A percentile compares a stretch with the other conserved stretches of the same genome.
These are phyloP conservation scores for Takifugu flavidus DNA, from an alignment of 2,113 vertebrate species.

Conservation along the genomic window DNA sequence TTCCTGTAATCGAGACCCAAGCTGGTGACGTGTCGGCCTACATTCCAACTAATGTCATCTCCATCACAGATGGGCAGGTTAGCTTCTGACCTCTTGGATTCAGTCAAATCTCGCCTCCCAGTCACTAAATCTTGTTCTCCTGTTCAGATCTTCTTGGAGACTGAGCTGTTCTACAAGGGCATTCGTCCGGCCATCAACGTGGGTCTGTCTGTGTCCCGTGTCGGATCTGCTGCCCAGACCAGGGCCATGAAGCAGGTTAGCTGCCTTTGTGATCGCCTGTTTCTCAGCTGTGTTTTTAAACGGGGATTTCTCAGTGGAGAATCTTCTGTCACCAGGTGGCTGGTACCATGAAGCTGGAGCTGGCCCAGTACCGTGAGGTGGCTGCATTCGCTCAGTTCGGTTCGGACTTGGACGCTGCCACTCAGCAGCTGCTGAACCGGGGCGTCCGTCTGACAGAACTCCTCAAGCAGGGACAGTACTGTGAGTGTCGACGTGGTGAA, in stretches of 20 bases:
- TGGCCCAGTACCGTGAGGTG: slow-evolving; percentile 96
- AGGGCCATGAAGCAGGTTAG: slow-evolving; percentile 95
- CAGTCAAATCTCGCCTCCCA: neutral
- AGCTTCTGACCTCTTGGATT: neutral
- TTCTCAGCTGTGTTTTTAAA: neutral
- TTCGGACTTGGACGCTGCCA: slow-evolving; percentile 93
- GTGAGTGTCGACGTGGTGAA: slow-evolving; percentile 70
- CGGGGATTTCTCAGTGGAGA: neutral
- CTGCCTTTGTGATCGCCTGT: neutral
- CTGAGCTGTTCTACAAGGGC: slow-evolving; percentile 97
- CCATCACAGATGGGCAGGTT: slow-evolving; percentile 97
- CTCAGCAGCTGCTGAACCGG: slow-evolving; percentile 91
- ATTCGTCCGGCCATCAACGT: slow-evolving; percentile 97
- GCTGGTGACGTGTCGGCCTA: slow-evolving; percentile 98
- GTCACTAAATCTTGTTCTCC: slow-evolving; percentile 1
- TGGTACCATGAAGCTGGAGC: slow-evolving; percentile 95
- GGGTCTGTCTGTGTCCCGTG: slow-evolving; percentile 95
- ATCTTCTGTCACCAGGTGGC: slow-evolving; percentile 78
- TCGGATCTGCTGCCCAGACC: slow-evolving; percentile 96
- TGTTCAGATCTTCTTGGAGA: slow-evolving; percentile 94
- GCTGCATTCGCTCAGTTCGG: slow-evolving; percentile 97
- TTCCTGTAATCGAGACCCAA: slow-evolving; percentile 96
- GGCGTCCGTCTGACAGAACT: slow-evolving; percentile 94
- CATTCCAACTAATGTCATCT: slow-evolving; percentile 99
- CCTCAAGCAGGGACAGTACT: slow-evolving; percentile 95